Conservation (phyloP, 2,797 vertebrate species). For the Scolopax rusticola region DNA sequence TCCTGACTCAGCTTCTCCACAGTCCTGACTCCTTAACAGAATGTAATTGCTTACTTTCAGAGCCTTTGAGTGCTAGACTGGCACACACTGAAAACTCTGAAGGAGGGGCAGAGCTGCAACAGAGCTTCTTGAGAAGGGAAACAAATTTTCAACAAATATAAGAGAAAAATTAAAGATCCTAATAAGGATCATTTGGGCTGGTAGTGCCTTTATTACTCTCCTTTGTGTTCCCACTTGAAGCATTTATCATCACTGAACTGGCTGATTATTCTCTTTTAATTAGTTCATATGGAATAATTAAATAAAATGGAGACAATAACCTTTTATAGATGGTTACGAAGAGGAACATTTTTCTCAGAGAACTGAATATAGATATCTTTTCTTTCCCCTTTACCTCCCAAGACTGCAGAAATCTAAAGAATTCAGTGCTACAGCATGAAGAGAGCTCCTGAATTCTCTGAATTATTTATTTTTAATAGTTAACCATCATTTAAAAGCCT, state of each 20-base stretch:
- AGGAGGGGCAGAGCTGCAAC: conserved; percentile 33
- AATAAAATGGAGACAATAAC: conserved; percentile 79
- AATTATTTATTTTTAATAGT: conserved; percentile 67
- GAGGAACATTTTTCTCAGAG: conserved; percentile 56
- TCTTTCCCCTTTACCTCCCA: not conserved
- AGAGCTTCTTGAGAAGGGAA: conserved; percentile 57
- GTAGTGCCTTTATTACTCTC: conserved; percentile 68
- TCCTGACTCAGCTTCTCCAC: not conserved
- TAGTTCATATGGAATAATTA: conserved; percentile 78
- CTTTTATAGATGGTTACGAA: conserved; percentile 75
- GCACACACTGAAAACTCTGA: not conserved
- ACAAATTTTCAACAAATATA: conserved; percentile 63
- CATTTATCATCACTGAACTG: conserved; percentile 55
- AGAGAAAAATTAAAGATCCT: conserved; percentile 65
- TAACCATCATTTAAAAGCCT: conserved; percentile 46
- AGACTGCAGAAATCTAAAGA: not conserved
- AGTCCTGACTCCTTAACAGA: not conserved
- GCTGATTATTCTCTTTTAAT: conserved; percentile 76
- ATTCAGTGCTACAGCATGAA: not conserved
- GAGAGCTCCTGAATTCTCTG: conserved; percentile 1
- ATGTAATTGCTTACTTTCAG: not conserved
- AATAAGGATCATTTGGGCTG: conserved; percentile 46
- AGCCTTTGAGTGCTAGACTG: not conserved
- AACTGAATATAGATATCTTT: conserved; percentile 10
- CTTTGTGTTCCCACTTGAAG: conserved; percentile 72